Evolutionary conservation across 2,888 invertebrate genomes (phyloP).

Genomic region (Caenorhabditis zanzibari): DNA sequence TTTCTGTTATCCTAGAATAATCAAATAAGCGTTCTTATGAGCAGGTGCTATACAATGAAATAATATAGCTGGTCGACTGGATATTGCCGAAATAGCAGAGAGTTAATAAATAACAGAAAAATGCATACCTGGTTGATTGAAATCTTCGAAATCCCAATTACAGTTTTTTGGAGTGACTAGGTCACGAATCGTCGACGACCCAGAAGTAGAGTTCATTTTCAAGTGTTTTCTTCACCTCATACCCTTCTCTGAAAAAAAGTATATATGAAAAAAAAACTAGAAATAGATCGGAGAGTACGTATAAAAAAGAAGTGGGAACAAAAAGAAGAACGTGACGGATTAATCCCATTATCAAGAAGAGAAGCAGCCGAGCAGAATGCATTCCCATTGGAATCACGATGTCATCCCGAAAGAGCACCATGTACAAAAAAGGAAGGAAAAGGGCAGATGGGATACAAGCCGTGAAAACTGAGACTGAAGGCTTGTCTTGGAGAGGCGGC

Average conservation of each 20-base stretch:
- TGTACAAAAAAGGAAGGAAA: conserved; percentile 14
- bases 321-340: conserved; percentile 2
- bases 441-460: conserved; percentile 48
- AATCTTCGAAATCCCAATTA: conserved; percentile 61
- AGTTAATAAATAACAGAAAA: too few relatives aligned
- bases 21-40: too few relatives aligned
- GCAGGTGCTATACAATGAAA: not conserved
- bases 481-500: conserved; percentile 47
- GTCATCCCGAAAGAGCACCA: not conserved
- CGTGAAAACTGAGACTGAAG: conserved; percentile 35
- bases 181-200: conserved; percentile 69
- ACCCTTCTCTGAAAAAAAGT: conserved; percentile 23
- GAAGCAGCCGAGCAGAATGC: conserved; percentile 5
- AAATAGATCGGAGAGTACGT: not conserved
- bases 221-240: conserved; percentile 48
- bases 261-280: not conserved
- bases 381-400: conserved; percentile 27
- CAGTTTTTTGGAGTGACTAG: conserved; percentile 70
- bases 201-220: conserved; percentile 46
- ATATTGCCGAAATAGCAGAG: too few relatives aligned
- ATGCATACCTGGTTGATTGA: conserved; percentile 44
- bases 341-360: conserved; percentile 21
- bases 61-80: too few relatives aligned
- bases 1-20: too few relatives aligned
- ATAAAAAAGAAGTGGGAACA: not conserved